Conservation (phyloP, 2,113 vertebrate genomes). For the Hypomesus transpacificus region DNA sequence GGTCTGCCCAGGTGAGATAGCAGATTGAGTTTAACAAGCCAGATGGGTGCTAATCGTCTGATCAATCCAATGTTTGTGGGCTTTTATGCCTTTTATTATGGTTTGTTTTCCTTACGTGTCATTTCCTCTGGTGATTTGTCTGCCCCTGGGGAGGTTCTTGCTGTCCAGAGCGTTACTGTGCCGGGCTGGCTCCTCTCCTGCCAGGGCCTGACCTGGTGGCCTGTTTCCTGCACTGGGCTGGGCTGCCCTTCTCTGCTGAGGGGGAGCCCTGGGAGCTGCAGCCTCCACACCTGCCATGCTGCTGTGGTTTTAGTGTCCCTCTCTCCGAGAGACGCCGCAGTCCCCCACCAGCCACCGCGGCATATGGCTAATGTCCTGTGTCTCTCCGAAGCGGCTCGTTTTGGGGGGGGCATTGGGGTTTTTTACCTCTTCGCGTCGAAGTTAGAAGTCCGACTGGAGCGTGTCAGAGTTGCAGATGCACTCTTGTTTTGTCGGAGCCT, state of each 20-base stretch:
- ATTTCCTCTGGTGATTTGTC: conserved; percentile 73
- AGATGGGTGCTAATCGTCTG: conserved; percentile 97
- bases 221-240: too few species aligned
- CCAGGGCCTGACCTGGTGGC: conserved; percentile 21
- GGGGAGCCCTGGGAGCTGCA: too few species aligned
- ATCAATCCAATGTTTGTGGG: conserved; percentile 95
- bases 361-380: conserved; percentile 50
- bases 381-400: conserved; percentile 28
- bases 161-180: conserved; percentile 51
- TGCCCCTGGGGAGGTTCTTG: conserved; percentile 68
- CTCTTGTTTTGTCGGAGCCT: too few species aligned
- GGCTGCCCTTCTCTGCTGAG: too few species aligned
- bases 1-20: conserved; percentile 66
- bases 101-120: conserved; percentile 86
- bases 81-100: conserved; percentile 93
- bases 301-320: conserved; percentile 52
- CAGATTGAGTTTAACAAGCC: conserved; percentile 99
- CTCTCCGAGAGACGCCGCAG: conserved; percentile 35
- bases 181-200: conserved; percentile 40
- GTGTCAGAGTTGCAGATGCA: too few species aligned
- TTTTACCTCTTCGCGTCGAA: neutral
- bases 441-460: neutral
- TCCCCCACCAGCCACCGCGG: conserved; percentile 23
- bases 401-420: conserved; percentile 19
- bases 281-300: conserved; percentile 31